Percentiles rank a stretch among this genome's conserved stretches.
phyloP scores from a whole-genome alignment of 2,113 vertebrate species.

The Oxyruncus cristatus region DNA sequence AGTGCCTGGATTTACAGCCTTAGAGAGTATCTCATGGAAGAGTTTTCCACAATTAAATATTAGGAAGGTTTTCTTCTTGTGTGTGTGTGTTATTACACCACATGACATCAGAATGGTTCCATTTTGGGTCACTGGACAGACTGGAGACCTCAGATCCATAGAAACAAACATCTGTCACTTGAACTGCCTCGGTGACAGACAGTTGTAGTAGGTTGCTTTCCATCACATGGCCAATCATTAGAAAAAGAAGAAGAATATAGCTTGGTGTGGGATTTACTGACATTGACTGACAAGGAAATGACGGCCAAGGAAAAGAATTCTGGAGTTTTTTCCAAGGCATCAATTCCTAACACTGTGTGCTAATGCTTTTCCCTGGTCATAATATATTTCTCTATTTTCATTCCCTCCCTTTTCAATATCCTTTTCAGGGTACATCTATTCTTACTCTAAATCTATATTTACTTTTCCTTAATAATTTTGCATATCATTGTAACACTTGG shows the following conservation, averaged over 20 bases:
- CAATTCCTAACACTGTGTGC: neutral
- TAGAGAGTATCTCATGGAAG: neutral
- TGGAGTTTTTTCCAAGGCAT: rapidly evolving
- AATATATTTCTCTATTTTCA: neutral
- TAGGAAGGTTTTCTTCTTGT: too few relatives aligned
- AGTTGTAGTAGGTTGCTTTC: neutral
- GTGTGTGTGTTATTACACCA: neutral
- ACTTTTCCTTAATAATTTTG: neutral
- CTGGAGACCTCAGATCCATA: neutral
- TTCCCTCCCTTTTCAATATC: neutral
- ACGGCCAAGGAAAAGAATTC: neutral
- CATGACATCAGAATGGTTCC: neutral
- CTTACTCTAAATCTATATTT: neutral
- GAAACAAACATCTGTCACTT: neutral
- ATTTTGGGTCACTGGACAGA: neutral
- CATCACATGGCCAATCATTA: neutral
- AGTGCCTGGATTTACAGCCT: neutral
- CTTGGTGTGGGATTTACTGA: neutral
- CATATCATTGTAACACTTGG: neutral
- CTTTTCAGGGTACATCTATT: neutral
- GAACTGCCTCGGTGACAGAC: neutral
- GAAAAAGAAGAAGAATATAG: neutral
- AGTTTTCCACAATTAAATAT: neutral
- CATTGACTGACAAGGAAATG: neutral
- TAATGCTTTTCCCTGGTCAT: neutral